phyloP scores from a whole-genome alignment of 1,140 invertebrate genomes.

The Melipona quadrifasciata region DNA sequence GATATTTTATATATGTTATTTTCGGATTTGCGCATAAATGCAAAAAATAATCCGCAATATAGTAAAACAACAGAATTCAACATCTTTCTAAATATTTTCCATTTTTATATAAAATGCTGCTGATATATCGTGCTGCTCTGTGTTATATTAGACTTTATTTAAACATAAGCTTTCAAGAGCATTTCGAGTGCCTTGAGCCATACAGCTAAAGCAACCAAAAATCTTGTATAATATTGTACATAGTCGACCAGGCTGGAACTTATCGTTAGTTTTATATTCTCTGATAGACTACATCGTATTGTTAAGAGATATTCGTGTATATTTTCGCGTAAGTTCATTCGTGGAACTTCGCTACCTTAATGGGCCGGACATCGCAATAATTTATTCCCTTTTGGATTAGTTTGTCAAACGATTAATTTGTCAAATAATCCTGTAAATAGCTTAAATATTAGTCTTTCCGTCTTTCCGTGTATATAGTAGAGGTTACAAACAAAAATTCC shows the following conservation, averaged over 20 bases:
- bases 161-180: conserved; percentile 5
- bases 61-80: not conserved
- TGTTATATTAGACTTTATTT: not conserved
- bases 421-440: conserved; percentile 50
- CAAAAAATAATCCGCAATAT: too few relatives aligned
- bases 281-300: not conserved
- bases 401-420: conserved; percentile 8
- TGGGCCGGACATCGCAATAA: conserved; percentile 67
- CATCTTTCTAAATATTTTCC: not conserved
- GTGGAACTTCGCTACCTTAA: not conserved
- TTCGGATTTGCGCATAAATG: too few relatives aligned
- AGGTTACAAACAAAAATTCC: not conserved
- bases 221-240: conserved; percentile 32
- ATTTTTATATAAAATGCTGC: not conserved
- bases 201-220: conserved; percentile 43
- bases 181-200: not conserved
- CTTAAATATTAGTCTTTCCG: conserved; percentile 28
- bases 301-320: not conserved
- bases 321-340: not conserved
- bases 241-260: not conserved
- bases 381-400: conserved; percentile 49
- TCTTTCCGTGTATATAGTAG: not conserved
- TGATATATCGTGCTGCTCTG: not conserved
- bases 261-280: too few relatives aligned
- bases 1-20: too few relatives aligned